phyloP scores from a whole-genome alignment of 2,113 vertebrate genomes.

The Gadus chalcogrammus region DNA sequence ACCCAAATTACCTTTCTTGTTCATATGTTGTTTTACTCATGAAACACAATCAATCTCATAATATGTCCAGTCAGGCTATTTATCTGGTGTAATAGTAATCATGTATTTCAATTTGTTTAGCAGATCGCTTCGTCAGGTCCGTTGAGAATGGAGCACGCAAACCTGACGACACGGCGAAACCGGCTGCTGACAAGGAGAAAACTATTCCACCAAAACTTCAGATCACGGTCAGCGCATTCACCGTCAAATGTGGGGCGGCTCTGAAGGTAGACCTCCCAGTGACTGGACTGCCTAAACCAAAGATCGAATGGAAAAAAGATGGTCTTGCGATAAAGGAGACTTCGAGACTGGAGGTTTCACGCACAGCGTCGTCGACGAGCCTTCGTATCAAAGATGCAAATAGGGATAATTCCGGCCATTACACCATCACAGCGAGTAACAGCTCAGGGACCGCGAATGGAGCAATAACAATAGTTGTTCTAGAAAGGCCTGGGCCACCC shows the following conservation, averaged over 20 bases:
- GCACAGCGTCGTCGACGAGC: conserved; percentile 79
- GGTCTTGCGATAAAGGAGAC: conserved; percentile 89
- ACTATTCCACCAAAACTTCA: conserved; percentile 86
- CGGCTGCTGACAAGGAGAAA: conserved; percentile 83
- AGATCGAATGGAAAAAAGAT: conserved; percentile 86
- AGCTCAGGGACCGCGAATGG: conserved; percentile 79
- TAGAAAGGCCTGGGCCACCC: conserved; percentile 94
- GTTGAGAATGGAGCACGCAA: conserved; percentile 7
- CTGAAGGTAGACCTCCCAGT: conserved; percentile 92
- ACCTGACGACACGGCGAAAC: conserved; percentile 62
- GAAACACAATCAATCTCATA: no score
- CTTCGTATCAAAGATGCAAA: conserved; percentile 88
- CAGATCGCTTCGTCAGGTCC: conserved; percentile 29
- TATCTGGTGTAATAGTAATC: no score
- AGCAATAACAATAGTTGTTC: conserved; percentile 83
- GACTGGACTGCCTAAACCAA: conserved; percentile 82
- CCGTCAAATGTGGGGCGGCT: conserved; percentile 86
- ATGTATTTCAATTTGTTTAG: conserved; percentile 10
- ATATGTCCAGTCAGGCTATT: no score
- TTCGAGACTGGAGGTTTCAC: conserved; percentile 85
- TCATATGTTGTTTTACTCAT: no score
- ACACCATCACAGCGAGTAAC: conserved; percentile 84
- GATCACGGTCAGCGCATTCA: conserved; percentile 85
- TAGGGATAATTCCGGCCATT: conserved; percentile 92
- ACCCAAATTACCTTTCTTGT: no score